Evolutionary conservation across 2,888 invertebrate species (phyloP).

Genomic region (Nomada ferruginata): DNA sequence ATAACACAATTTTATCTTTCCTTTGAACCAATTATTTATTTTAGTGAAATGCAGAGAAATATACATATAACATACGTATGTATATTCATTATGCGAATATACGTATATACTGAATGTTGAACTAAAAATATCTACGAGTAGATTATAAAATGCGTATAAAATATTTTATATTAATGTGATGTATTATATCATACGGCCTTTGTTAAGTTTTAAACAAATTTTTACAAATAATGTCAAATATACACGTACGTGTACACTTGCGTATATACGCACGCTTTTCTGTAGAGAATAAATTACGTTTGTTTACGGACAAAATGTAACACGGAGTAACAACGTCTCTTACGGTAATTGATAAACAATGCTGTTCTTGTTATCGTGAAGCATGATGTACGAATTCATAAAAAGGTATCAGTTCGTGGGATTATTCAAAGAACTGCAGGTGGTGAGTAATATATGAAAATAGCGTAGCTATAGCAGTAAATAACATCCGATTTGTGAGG

Average conservation of each 20-base stretch:
- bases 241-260: constrained; percentile 32
- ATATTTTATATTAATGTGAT: constrained; percentile 60
- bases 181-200: constrained; percentile 60
- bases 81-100: constrained; percentile 4
- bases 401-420: not conserved
- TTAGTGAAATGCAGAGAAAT: constrained; percentile 39
- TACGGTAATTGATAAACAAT: constrained; percentile 3
- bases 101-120: constrained; percentile 47
- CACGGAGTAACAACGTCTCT: constrained; percentile 37
- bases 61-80: constrained; percentile 31
- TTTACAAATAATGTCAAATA: constrained; percentile 63
- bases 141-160: constrained; percentile 57
- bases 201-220: constrained; percentile 65
- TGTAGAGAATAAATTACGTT: constrained; percentile 60
- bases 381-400: not conserved
- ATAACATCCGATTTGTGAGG: too few relatives aligned
- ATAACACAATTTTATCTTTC: constrained; percentile 46
- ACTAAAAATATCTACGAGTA: constrained; percentile 48
- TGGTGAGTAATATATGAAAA: not conserved
- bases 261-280: constrained; percentile 37
- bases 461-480: not conserved
- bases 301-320: constrained; percentile 44
- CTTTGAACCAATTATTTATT: constrained; percentile 49
- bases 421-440: not conserved
- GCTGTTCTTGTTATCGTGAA: constrained; percentile 13